A percentile compares a stretch with the other conserved stretches of the same genome.
These are phyloP conservation scores for Peromyscus polionotus DNA, from an alignment of 2,113 vertebrate genomes.

Conservation along the genomic window DNA sequence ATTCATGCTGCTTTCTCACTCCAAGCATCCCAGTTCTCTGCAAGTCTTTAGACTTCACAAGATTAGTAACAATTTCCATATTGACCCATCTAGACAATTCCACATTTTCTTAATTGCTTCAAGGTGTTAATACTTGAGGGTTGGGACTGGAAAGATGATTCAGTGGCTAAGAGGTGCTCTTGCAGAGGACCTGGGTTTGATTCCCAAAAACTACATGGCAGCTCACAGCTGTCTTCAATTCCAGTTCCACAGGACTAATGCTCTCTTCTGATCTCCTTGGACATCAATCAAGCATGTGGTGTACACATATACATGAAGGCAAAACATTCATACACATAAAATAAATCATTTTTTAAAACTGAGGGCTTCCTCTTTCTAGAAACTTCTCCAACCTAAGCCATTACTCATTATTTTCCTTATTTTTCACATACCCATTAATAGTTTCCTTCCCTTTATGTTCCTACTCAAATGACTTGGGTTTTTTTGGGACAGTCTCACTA, in stretches of 20 bases:
- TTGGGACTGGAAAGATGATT: neutral
- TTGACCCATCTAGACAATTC: neutral
- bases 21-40: neutral
- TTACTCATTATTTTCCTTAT: neutral
- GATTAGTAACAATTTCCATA: neutral
- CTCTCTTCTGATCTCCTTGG: neutral
- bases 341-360: neutral
- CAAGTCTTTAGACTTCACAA: neutral
- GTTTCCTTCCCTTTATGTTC: neutral
- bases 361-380: conserved; percentile 26
- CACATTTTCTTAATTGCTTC: neutral
- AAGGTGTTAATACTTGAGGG: neutral
- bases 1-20: neutral
- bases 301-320: neutral
- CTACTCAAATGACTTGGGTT: neutral
- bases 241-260: neutral
- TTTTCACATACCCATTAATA: neutral
- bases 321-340: neutral
- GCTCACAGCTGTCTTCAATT: neutral
- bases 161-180: neutral
- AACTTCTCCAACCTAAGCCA: conserved; percentile 11
- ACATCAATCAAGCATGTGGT: neutral
- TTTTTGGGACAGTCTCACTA: neutral
- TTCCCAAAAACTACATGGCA: neutral
- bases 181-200: neutral